Evolutionary conservation across 2,888 invertebrate species (phyloP), one percentile per base, ranked within the genome.

Genomic region (Scrobipalpa atriplicella): DNA sequence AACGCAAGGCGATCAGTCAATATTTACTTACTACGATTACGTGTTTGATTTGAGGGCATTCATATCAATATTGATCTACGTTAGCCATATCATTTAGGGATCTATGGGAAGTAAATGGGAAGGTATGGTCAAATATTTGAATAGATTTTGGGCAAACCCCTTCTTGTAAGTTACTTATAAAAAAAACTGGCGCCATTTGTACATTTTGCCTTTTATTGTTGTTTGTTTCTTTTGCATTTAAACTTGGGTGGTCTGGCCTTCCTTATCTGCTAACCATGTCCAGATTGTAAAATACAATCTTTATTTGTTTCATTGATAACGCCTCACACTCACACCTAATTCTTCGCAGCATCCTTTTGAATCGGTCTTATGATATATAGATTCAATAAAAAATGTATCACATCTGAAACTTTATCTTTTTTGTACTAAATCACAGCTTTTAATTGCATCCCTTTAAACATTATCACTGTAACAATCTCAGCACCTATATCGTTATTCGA

Each of bases 11-110:
- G 73, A 70, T 70, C 54, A 71, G 84, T 83, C 78, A 86, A 86
- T 81, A 85, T 81, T 78, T 69, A 74, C 72, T 72, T 64, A 69
- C 79, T 76, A 79, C 80, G 75, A 81, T 83, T 77, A 82, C 76
- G 73, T 83, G 81, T 86, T 84, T 82, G 77, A 73, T 67, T 67
- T 78, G 77, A 73, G 73, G 47, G 39, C 64, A 63, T 38, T 64
- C 77, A 79, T 84, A 82, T 85, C 82, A 72, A 72, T 82, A 74
- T 83, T 83, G 76, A 74, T 67, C 68, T 67, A 75, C 75, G 75
- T 73, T 76, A 71, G 21, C 29, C 9, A 21, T 47, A 7, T n/a
- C 38, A 16, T 38, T 38, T 58, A 16, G 43, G 29, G 29, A 29
- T 29, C 5, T 61, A 39, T 61, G n/a, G 10, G n/a, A 38, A 18